Percentiles rank a stretch among this genome's conserved stretches.
Evolutionary conservation across 2,888 invertebrate species (phyloP).

Genomic region (Rhaphigaster nebulosa): DNA sequence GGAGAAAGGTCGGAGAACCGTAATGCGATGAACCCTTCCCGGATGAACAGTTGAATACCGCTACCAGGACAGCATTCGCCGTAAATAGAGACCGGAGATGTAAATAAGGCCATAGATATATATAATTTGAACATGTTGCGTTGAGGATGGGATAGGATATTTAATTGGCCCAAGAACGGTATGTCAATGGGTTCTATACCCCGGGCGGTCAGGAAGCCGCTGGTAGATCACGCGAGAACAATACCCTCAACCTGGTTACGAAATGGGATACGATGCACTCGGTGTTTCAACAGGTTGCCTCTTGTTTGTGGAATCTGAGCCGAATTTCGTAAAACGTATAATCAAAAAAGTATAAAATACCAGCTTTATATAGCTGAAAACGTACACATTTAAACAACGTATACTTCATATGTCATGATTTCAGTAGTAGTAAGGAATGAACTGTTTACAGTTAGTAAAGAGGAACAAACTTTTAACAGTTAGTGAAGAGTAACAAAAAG

Average conservation of each 20-base stretch:
- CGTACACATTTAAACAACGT: background rate
- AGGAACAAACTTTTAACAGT: too few relatives aligned
- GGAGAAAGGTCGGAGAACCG: background rate
- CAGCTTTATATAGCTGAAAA: background rate
- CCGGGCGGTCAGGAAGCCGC: conserved; percentile 54
- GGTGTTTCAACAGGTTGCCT: conserved; percentile 4
- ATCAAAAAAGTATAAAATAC: background rate
- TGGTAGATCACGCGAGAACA: conserved; percentile 58
- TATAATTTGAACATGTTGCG: conserved; percentile 18
- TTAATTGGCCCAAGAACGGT: conserved; percentile 34
- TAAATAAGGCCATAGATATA: conserved; percentile 21
- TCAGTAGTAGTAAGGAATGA: too few relatives aligned
- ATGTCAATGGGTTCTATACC: conserved; percentile 51
- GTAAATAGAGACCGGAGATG: conserved; percentile 6
- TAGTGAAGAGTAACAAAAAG: too few relatives aligned
- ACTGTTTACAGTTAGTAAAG: too few relatives aligned
- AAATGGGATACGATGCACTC: background rate
- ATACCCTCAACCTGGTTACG: background rate
- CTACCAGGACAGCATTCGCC: background rate
- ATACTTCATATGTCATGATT: too few relatives aligned
- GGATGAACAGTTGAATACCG: background rate
- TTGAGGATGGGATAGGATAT: background rate
- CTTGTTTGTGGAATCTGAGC: background rate
- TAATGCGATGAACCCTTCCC: background rate
- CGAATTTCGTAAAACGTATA: background rate